Conservation (phyloP, 1,140 invertebrate species). For the Aphaenogaster ashmeadi region DNA sequence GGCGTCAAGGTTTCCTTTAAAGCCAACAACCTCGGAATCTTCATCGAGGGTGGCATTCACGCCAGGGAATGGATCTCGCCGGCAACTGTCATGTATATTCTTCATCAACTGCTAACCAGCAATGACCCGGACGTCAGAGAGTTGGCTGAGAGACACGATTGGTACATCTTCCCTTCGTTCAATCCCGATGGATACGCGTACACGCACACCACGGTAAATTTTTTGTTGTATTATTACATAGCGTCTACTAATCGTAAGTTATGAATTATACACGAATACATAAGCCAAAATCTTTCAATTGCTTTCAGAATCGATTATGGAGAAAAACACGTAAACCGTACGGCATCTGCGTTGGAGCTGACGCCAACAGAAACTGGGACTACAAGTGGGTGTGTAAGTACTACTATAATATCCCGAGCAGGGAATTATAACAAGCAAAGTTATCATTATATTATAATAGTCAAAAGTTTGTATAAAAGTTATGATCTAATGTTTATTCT, state of each 20-base stretch:
- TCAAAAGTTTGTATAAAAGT: not conserved
- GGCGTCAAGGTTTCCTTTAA: constrained; percentile 88
- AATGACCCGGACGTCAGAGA: constrained; percentile 84
- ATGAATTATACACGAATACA: not conserved
- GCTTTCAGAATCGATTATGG: constrained; percentile 90
- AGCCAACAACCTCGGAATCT: constrained; percentile 85
- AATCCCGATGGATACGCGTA: too few relatives aligned
- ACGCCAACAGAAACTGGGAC: constrained; percentile 92
- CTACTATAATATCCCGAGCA: not conserved
- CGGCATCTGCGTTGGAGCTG: constrained; percentile 89
- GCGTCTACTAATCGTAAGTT: not conserved
- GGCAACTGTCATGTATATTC: too few relatives aligned
- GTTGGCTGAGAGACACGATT: constrained; percentile 89
- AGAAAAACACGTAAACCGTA: constrained; percentile 90
- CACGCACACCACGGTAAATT: constrained; percentile 87
- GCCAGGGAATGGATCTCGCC: too few relatives aligned
- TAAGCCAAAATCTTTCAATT: not conserved
- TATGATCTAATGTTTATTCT: not conserved
- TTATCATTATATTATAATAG: not conserved
- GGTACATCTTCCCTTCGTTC: constrained; percentile 79
- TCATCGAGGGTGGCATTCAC: constrained; percentile 86
- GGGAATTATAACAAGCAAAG: not conserved
- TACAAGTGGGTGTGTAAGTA: constrained; percentile 90
- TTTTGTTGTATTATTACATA: not conserved
- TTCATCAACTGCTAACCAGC: constrained; percentile 77